Conservation (phyloP, 1,140 invertebrate genomes). For the Calliphora vicina region DNA sequence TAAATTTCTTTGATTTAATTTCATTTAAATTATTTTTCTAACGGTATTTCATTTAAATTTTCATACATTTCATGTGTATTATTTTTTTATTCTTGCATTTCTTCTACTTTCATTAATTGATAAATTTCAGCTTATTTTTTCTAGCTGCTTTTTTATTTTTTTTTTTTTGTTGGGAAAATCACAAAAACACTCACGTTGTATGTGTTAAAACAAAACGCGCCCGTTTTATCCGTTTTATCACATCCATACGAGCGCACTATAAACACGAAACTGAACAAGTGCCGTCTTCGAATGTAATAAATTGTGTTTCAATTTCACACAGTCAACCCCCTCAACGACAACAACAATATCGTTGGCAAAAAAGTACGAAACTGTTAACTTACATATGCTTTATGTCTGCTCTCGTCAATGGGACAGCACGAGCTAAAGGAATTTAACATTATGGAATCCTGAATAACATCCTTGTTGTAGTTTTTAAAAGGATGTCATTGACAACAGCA, state of each 20-base stretch:
- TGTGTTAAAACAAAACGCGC: background rate
- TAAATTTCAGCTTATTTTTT: background rate
- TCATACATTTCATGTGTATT: background rate
- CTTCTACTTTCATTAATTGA: background rate
- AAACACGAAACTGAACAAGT: constrained; percentile 61
- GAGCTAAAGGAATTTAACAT: background rate
- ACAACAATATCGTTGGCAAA: background rate
- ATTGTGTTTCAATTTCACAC: constrained; percentile 42
- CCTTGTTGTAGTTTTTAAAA: background rate
- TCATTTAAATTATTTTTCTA: background rate
- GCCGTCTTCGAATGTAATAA: constrained; percentile 58
- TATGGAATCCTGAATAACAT: background rate
- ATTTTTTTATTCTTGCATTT: background rate
- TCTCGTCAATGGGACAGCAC: background rate
- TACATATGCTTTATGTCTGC: background rate
- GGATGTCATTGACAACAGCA: background rate
- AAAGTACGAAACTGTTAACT: background rate
- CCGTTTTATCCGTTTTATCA: constrained; percentile 43
- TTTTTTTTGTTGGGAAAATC: background rate
- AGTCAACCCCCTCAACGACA: background rate
- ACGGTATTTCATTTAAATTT: background rate
- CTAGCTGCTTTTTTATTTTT: background rate
- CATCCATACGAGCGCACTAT: constrained; percentile 63
- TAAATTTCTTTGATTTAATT: background rate
- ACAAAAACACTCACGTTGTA: constrained; percentile 4